Evolutionary conservation across 2,113 vertebrate genomes (phyloP), one percentile per base, ranked within the genome.

Genomic region (Microcebus ravelobensis): DNA sequence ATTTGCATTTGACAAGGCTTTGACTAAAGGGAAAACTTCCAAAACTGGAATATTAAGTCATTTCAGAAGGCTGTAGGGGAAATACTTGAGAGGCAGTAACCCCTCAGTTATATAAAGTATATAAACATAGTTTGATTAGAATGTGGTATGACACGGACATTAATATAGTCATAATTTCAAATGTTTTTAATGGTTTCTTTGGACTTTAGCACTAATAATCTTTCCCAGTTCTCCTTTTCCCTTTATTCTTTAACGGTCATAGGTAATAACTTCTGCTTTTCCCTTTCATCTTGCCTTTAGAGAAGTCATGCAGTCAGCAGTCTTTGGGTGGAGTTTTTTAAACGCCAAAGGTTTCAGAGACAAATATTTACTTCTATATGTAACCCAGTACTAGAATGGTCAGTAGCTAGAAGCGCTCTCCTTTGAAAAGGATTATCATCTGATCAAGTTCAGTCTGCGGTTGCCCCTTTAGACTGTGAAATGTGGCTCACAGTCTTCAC

Each of bases 241-340:
- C 80, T 84, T 83, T 87, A 71, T 84, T 93, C 95, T 95, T 82
- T 71, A 96, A 94, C 93, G 61, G 67, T 10, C 12, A 14, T 39
- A 92, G 79, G 73, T 76, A 96, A 77, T 86, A 83, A 93, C 96
- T 97, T 97, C 96, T 97, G 93, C 96, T 98, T 97, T 97, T 87
- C 80, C 17, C 87, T 96, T 97, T 93, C 57, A 25, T 57, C 36
- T 85, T 85, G 36, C 45, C 52, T 95, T 93, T 95, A 96, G 50
- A 88, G 61, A 97, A 94, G 73, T 81, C 91, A 95, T 20, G 39
- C 15, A 61, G 52, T 84, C 71, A 14, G 52, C n/a, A 59, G 34
- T 50, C 90, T 90, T 94, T 92, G 97, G 96, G 97, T 96, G 97
- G 96, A 95, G 96, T 92, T 93, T 92, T 91, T 90, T 13, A 96